Evolutionary conservation across 1,140 invertebrate species (phyloP).

Genomic region (Musca vetustissima): DNA sequence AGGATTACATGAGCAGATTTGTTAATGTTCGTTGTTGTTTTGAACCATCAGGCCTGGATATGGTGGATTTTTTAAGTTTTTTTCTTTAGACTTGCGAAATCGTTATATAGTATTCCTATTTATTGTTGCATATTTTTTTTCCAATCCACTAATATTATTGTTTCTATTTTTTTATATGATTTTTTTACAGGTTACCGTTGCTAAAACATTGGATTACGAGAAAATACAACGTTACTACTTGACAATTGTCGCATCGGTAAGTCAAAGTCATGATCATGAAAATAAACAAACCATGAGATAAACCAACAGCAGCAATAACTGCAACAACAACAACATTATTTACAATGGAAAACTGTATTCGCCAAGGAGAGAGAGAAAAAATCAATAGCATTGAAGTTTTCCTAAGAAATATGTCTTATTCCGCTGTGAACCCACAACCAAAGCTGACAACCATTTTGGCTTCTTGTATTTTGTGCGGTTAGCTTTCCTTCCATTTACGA

Average conservation of each 20-base stretch:
- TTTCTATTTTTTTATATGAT: background rate
- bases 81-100: too few relatives aligned
- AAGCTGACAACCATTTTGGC: too few relatives aligned
- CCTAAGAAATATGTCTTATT: constrained; percentile 19
- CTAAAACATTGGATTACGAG: constrained; percentile 85
- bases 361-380: background rate
- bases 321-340: too few relatives aligned
- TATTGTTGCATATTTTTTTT: too few relatives aligned
- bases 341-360: too few relatives aligned
- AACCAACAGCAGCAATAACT: background rate
- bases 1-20: too few relatives aligned
- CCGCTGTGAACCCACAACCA: constrained; percentile 11
- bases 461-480: too few relatives aligned
- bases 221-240: constrained; percentile 85
- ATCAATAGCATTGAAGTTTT: constrained; percentile 6
- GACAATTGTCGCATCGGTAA: constrained; percentile 86
- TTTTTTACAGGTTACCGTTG: constrained; percentile 70
- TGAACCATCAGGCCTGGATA: too few relatives aligned
- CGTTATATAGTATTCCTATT: too few relatives aligned
- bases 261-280: constrained; percentile 52
- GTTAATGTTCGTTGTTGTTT: too few relatives aligned
- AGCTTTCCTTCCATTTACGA: background rate
- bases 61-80: too few relatives aligned
- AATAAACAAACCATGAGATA: background rate
- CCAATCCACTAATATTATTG: background rate